phyloP scores from a whole-genome alignment of 2,113 vertebrate species.

The Actinemys pallida region DNA sequence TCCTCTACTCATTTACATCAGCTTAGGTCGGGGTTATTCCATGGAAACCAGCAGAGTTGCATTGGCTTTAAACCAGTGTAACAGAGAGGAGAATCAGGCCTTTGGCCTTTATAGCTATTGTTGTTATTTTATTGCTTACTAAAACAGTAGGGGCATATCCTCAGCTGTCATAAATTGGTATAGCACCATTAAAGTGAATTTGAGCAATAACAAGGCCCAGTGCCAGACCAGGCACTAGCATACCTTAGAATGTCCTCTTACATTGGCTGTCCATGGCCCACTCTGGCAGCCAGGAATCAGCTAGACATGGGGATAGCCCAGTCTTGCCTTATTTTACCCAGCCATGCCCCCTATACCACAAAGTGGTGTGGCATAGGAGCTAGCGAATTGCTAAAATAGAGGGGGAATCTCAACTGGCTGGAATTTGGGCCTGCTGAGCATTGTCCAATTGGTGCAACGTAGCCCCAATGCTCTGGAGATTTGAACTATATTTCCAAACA shows the following conservation, averaged over 20 bases:
- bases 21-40: accelerated
- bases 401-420: accelerated
- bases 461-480: background rate
- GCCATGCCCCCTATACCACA: background rate
- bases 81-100: background rate
- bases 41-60: background rate
- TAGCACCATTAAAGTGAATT: slow-evolving; percentile 6
- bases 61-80: background rate
- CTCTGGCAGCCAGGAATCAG: background rate
- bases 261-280: background rate
- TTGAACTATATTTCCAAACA: background rate
- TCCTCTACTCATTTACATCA: background rate
- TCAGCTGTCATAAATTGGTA: background rate
- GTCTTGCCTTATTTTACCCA: background rate
- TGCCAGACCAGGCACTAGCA: background rate
- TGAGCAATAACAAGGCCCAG: slow-evolving; percentile 14
- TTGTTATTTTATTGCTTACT: background rate
- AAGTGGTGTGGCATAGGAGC: background rate
- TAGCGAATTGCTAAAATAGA: background rate
- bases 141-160: background rate
- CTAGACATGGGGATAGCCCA: background rate
- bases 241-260: background rate
- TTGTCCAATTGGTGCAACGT: background rate
- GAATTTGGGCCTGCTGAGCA: background rate
- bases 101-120: background rate